Evolutionary conservation across 2,797 vertebrate species (phyloP).

Genomic region (Esox lucius): DNA sequence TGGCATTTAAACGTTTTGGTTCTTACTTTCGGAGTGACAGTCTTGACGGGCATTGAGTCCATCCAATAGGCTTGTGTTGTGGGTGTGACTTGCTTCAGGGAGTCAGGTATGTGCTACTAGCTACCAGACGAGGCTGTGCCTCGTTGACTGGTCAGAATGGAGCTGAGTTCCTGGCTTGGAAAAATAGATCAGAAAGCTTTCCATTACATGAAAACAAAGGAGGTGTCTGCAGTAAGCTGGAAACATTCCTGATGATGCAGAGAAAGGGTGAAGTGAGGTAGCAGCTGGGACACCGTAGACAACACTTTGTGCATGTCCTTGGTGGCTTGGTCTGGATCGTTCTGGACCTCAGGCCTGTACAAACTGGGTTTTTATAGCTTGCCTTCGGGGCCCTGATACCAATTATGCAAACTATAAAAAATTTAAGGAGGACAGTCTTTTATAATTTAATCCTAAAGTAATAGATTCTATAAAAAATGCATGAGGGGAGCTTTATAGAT

Average conservation of each 20-base stretch:
- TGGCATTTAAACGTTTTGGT: no score
- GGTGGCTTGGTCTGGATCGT: constrained; percentile 51
- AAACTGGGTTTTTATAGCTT: constrained; percentile 73
- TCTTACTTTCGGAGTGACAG: no score
- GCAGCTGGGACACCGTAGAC: not conserved
- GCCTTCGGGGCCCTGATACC: constrained; percentile 72
- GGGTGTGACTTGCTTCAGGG: no score
- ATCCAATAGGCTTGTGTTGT: no score
- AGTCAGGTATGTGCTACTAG: no score
- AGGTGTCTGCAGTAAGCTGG: not conserved
- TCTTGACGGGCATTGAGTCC: no score
- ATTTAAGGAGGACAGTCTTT: constrained; percentile 82
- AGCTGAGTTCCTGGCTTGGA: not conserved
- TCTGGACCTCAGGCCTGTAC: constrained; percentile 61
- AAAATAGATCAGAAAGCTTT: not conserved
- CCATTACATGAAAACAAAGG: not conserved
- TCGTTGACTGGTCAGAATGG: not conserved
- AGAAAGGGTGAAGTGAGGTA: constrained; percentile 25
- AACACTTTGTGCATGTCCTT: constrained; percentile 25
- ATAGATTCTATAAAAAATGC: constrained; percentile 85
- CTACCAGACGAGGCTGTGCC: not conserved
- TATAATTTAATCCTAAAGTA: constrained; percentile 87
- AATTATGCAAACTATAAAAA: constrained; percentile 85
- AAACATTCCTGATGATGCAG: not conserved
- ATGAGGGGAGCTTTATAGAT: constrained; percentile 82